Percentiles rank a stretch among this genome's conserved stretches.
phyloP scores from a whole-genome alignment of 2,888 invertebrate species.

The Morpho deidamia region DNA sequence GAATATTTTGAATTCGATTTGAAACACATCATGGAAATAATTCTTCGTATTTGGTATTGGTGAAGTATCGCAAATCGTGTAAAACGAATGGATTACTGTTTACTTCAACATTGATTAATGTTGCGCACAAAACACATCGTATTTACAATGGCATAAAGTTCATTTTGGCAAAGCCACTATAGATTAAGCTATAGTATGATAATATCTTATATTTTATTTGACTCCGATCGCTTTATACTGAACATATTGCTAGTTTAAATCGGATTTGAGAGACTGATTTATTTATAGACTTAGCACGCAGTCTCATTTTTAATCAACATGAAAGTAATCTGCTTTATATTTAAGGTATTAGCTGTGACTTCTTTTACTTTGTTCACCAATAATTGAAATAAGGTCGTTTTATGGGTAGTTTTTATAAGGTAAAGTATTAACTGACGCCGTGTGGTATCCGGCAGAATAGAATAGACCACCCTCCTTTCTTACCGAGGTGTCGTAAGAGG shows the following conservation, averaged over 20 bases:
- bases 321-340: not conserved
- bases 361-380: too few species aligned
- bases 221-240: slow-evolving; percentile 19
- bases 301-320: not conserved
- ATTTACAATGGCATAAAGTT: slow-evolving; percentile 12
- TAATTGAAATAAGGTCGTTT: too few species aligned
- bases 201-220: slow-evolving; percentile 23
- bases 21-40: too few species aligned
- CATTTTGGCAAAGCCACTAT: slow-evolving; percentile 21
- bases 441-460: too few species aligned
- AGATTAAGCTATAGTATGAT: slow-evolving; percentile 23
- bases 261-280: slow-evolving; percentile 21
- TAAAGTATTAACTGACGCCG: too few species aligned
- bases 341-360: not conserved
- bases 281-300: slow-evolving; percentile 9
- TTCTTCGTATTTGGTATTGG: not conserved
- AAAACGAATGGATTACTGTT: slow-evolving; percentile 24
- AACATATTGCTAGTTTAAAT: slow-evolving; percentile 22
- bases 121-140: slow-evolving; percentile 2
- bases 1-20: too few species aligned
- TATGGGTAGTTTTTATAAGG: too few species aligned
- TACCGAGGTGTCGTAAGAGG: too few species aligned
- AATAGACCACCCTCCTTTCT: too few species aligned
- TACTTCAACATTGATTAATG: slow-evolving; percentile 26
- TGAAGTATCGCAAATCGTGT: slow-evolving; percentile 20